Conservation (phyloP, 2,888 invertebrate genomes). For the Spodoptera exigua region DNA sequence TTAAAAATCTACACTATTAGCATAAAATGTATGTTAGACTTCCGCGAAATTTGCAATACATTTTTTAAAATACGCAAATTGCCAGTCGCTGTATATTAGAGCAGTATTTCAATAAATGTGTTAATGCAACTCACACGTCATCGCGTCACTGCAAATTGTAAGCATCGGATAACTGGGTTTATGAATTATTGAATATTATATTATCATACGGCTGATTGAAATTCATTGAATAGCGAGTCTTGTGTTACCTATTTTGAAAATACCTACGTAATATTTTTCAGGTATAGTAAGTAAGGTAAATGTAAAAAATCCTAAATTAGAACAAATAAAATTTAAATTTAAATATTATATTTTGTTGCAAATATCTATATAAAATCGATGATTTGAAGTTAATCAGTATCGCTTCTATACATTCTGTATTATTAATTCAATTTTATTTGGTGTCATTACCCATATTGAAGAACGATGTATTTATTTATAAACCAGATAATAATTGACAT, state of each 20-base stretch:
- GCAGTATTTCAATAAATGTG: slow-evolving; percentile 41
- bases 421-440: too few species aligned
- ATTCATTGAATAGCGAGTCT: slow-evolving; percentile 25
- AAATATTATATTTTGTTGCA: too few species aligned
- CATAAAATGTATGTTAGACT: slow-evolving; percentile 11
- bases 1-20: not conserved
- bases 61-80: slow-evolving; percentile 8
- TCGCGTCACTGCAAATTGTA: slow-evolving; percentile 15
- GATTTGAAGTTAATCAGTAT: too few species aligned
- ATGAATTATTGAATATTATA: slow-evolving; percentile 49
- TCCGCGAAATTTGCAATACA: not conserved
- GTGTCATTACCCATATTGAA: not conserved
- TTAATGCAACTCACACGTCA: slow-evolving; percentile 24
- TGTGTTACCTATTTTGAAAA: slow-evolving; percentile 24
- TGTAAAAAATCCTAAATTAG: too few species aligned
- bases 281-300: too few species aligned
- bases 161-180: slow-evolving; percentile 23
- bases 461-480: slow-evolving; percentile 15
- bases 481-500: slow-evolving; percentile 21
- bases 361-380: too few species aligned
- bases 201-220: slow-evolving; percentile 26
- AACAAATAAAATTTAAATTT: too few species aligned
- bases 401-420: too few species aligned
- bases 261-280: not conserved
- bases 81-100: slow-evolving; percentile 25